Percentiles rank a stretch among this genome's conserved stretches.
phyloP scores from a whole-genome alignment of 2,888 invertebrate genomes.

The Oligia latruncula region DNA sequence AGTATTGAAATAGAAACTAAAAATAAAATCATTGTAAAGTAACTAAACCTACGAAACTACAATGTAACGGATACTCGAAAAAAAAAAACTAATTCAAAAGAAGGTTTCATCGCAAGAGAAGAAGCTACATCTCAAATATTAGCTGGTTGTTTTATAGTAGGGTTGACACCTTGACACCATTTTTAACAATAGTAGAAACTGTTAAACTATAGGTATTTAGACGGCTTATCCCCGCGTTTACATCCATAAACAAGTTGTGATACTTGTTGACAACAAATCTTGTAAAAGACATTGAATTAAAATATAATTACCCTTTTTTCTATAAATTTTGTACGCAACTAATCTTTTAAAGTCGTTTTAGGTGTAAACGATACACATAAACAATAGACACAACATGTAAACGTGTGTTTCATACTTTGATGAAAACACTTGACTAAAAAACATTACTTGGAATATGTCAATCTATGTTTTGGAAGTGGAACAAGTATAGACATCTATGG shows the following conservation, averaged over 20 bases:
- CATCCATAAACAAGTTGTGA: background rate
- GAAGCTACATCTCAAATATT: conserved; percentile 4
- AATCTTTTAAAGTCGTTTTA: background rate
- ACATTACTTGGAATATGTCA: background rate
- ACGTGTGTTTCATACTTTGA: background rate
- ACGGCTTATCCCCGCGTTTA: background rate
- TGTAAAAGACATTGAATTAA: background rate
- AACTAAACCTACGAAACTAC: background rate
- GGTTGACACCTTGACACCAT: conserved; percentile 6
- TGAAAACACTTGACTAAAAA: background rate
- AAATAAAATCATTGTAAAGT: background rate
- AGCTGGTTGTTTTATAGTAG: background rate
- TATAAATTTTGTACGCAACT: background rate
- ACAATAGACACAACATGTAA: background rate
- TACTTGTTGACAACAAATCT: background rate
- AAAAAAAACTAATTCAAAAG: background rate
- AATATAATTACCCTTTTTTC: background rate
- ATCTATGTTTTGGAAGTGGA: background rate
- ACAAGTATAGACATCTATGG: background rate
- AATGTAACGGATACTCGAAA: background rate
- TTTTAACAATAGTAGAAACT: background rate
- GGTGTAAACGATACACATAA: background rate
- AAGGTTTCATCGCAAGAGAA: conserved; percentile 12
- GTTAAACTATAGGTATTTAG: background rate
- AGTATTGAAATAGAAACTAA: background rate